Conservation (phyloP, 2,888 invertebrate species). For the Anagyrus pseudococci region DNA sequence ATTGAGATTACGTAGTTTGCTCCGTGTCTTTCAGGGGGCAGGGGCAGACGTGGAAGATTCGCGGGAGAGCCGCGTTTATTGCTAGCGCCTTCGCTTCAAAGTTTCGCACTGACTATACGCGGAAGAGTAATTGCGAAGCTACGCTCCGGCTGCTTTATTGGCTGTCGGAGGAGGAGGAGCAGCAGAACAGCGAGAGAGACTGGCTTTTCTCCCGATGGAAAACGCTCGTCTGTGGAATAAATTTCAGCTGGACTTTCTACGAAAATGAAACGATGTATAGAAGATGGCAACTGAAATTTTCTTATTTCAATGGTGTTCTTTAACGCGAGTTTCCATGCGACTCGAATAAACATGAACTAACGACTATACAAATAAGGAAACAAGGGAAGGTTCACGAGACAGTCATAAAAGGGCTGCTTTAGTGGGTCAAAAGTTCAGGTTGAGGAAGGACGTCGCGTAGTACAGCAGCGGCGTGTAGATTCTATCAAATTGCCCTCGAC, state of each 20-base stretch:
- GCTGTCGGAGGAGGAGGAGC: slow-evolving; percentile 4
- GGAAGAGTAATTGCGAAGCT: slow-evolving; percentile 33
- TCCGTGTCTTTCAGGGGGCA: slow-evolving; percentile 41
- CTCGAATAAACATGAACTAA: too few species aligned
- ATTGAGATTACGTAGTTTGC: slow-evolving; percentile 49
- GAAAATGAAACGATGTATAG: too few species aligned
- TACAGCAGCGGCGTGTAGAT: slow-evolving; percentile 26
- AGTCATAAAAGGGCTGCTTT: slow-evolving; percentile 32
- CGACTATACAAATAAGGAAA: too few species aligned
- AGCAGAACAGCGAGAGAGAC: too few species aligned
- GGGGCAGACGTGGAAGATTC: slow-evolving; percentile 27
- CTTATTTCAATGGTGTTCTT: too few species aligned
- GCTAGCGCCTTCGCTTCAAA: slow-evolving; percentile 31
- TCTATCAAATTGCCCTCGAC: too few species aligned
- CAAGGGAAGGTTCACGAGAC: slow-evolving; percentile 23
- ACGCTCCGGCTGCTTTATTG: slow-evolving; percentile 16
- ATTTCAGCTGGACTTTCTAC: too few species aligned
- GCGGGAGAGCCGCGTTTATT: slow-evolving; percentile 39
- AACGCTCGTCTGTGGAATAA: too few species aligned
- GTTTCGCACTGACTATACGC: slow-evolving; percentile 21
- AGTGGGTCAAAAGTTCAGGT: slow-evolving; percentile 37
- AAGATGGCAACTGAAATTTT: too few species aligned
- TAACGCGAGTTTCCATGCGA: too few species aligned
- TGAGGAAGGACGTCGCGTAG: slow-evolving; percentile 22
- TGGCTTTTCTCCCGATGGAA: too few species aligned